These are phyloP conservation scores for Euphydryas editha DNA, from an alignment of 2,888 invertebrate genomes.

Conservation along the genomic window DNA sequence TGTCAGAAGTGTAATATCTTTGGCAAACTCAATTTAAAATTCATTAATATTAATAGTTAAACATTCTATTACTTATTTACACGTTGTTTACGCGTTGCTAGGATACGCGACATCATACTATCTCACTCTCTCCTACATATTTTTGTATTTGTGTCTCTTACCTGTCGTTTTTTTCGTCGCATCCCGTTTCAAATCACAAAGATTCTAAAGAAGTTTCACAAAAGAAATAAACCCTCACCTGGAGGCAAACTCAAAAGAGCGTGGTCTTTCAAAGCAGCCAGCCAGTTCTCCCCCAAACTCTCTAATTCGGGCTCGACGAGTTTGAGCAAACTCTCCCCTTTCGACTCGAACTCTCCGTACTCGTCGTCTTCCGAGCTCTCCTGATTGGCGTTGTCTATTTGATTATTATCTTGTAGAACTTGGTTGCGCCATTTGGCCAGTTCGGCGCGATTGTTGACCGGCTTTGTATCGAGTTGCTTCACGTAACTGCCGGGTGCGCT, in stretches of 20 bases:
- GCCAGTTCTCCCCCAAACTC: conserved; percentile 96
- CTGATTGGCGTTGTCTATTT: conserved; percentile 61
- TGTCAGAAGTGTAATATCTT: no score
- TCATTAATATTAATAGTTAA: no score
- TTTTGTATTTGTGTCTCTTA: no score
- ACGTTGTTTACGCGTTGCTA: no score
- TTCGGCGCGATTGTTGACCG: conserved; percentile 69
- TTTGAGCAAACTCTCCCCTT: conserved; percentile 92
- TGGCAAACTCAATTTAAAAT: no score
- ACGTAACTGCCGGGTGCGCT: conserved; percentile 86
- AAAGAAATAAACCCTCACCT: conserved; percentile 80
- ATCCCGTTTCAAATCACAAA: no score
- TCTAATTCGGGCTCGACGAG: conserved; percentile 97
- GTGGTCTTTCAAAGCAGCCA: conserved; percentile 96
- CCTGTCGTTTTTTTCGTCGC: no score
- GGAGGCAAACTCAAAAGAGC: conserved; percentile 95
- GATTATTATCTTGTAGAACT: conserved; percentile 63
- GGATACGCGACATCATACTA: no score
- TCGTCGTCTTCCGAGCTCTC: conserved; percentile 77
- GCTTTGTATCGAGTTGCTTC: conserved; percentile 73
- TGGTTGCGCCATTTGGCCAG: conserved; percentile 73
- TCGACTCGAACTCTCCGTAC: conserved; percentile 89
- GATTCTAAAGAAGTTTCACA: no score
- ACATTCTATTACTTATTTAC: no score
- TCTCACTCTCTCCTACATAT: no score